Base-by-base conservation (phyloP, 2,113 vertebrate genomes). In the Saccopteryx bilineata region DNA sequence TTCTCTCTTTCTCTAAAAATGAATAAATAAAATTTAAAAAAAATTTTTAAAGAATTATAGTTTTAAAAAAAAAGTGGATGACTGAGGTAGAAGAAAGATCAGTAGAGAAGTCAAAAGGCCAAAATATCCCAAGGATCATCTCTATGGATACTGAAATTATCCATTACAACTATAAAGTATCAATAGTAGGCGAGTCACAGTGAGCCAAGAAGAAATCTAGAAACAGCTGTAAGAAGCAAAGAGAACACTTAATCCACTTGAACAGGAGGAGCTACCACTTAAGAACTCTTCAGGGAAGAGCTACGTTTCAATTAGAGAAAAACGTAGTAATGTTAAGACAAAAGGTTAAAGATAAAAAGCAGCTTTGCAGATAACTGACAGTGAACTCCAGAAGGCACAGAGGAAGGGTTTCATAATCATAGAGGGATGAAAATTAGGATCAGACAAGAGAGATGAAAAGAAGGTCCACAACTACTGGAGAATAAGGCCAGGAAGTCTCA, bases 311-410 rank as follows among this genome's bases (percentile, higher is more conserved):
- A n/a, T 60, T 18, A 89, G 6, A 81, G 60, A 15, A 88, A 19
- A 21, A 96, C 10, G 54, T 61, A 24, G 5, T 87, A 79, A 31
- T 50, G 15, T 81, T 88, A 84, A 66, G n/a, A 46, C 4, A 85
- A 74, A 50, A 96, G 7, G 26, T 93, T 96, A 81, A 68, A 52
- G 52, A 91, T 81, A 61, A 94, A 95, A 93, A 50, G 2, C n/a
- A 85, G 52, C 92, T 92, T 69, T 92, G 52, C 69, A 79, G 87
- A 60, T 79, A 68, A 91, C 23, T 56, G 61, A 80, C 48, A 68
- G 31, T 71, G 58, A 93, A 28, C 46, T 85, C 71, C 33, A 88
- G 23, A 93, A 90, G 66, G 54, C 54, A 85, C 14, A 68, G 39
- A 89, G 15, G 26, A 92, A 93, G 31, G 39, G 5, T 81, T 81